These are phyloP conservation scores for Ellobium chinense DNA, from an alignment of 2,888 invertebrate genomes.

Conservation along the genomic window DNA sequence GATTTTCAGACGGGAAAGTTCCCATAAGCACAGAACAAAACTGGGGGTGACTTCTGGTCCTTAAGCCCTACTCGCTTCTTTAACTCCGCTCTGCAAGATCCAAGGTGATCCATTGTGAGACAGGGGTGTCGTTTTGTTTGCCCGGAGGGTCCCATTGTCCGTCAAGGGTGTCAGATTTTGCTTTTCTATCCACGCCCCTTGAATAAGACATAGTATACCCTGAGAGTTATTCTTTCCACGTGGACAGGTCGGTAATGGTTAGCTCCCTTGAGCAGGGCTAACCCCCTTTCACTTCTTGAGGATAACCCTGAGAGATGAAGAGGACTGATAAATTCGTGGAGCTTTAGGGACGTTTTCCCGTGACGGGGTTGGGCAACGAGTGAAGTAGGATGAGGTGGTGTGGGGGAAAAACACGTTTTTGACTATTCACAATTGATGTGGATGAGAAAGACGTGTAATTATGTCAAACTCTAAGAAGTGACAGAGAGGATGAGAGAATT, in stretches of 20 bases:
- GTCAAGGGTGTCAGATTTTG: constrained; percentile 10
- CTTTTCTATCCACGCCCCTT: not conserved
- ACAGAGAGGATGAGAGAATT: too few species aligned
- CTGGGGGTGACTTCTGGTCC: constrained; percentile 13
- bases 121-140: constrained; percentile 9
- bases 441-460: too few species aligned
- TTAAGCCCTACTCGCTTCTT: constrained; percentile 9
- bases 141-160: not conserved
- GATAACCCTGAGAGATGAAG: too few species aligned
- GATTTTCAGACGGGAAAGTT: not conserved
- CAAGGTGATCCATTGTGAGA: constrained; percentile 3
- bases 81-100: not conserved
- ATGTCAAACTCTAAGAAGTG: too few species aligned
- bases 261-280: not conserved
- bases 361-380: too few species aligned
- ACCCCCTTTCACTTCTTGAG: not conserved
- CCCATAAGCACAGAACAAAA: not conserved
- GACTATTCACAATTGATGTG: too few species aligned
- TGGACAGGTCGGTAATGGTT: not conserved
- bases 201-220: not conserved
- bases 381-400: too few species aligned
- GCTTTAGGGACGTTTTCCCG: too few species aligned
- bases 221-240: not conserved
- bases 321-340: too few species aligned
- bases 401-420: too few species aligned